Conservation (phyloP, 2,113 vertebrate genomes). For the Neotoma lepida region DNA sequence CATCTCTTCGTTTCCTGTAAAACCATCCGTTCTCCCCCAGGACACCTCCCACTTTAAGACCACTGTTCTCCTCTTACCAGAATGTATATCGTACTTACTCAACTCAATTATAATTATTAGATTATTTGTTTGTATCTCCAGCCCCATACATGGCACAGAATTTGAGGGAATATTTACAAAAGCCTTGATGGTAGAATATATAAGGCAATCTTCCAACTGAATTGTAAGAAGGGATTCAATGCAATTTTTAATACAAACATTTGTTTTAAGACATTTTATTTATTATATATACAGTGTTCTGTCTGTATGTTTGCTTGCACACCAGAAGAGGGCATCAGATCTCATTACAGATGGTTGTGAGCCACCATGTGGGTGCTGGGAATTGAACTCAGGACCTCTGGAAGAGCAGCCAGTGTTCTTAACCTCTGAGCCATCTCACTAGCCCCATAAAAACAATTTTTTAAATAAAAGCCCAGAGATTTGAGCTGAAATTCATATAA, state of each 20-base stretch:
- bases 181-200: not conserved
- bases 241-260: not conserved
- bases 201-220: not conserved
- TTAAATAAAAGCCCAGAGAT: not conserved
- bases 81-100: not conserved
- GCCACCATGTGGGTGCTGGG: not conserved
- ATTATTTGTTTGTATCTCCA: not conserved
- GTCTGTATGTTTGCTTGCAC: not conserved
- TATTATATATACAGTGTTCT: not conserved
- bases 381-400: not conserved
- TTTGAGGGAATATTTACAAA: not conserved
- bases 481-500: slow-evolving; percentile 5
- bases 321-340: not conserved
- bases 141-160: not conserved
- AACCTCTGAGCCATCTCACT: not conserved
- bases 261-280: not conserved
- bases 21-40: not conserved
- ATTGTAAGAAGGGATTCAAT: not conserved
- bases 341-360: not conserved
- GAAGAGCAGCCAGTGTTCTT: not conserved
- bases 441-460: not conserved
- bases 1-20: no score
- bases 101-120: not conserved
- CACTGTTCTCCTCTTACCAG: not conserved
- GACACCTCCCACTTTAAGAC: not conserved